Percentiles rank a stretch among this genome's conserved stretches.
These are phyloP conservation scores for Amphimallon solstitiale DNA, from an alignment of 2,888 invertebrate genomes.

Conservation along the genomic window DNA sequence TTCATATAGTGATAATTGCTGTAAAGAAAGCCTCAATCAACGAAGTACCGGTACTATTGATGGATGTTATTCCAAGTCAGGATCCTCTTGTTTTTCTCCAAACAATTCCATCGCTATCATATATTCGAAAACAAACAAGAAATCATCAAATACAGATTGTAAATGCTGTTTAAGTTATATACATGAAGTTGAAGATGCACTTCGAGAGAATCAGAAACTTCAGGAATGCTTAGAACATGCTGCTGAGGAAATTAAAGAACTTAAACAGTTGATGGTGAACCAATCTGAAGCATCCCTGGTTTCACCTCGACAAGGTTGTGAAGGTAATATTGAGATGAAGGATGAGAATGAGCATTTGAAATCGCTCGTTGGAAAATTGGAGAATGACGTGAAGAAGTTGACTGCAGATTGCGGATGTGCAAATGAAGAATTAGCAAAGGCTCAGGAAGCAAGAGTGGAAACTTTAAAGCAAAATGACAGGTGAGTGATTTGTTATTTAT, in stretches of 20 bases:
- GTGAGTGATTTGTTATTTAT: too few relatives aligned
- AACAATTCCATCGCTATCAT: background rate
- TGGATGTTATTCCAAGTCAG: too few relatives aligned
- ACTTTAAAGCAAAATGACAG: too few relatives aligned
- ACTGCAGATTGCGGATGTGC: slow-evolving; percentile 8
- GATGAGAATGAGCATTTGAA: background rate
- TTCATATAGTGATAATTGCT: too few relatives aligned
- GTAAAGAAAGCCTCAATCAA: too few relatives aligned
- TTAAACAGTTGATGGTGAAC: background rate
- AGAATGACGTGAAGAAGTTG: background rate
- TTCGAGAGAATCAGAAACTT: slow-evolving; percentile 23
- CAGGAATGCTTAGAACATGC: background rate
- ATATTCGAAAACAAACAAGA: background rate
- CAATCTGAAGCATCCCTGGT: too few relatives aligned
- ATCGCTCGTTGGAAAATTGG: background rate
- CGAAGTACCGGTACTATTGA: too few relatives aligned
- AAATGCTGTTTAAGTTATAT: background rate
- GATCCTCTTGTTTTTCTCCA: background rate
- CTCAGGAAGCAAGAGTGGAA: background rate
- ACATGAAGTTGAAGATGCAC: background rate
- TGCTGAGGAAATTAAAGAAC: background rate
- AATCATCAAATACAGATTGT: background rate
- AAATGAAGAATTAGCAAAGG: background rate
- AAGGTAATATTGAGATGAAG: slow-evolving; percentile 1
- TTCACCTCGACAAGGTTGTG: background rate